Conservation (phyloP, 1,140 invertebrate genomes). For the Lysiphlebus fabarum region DNA sequence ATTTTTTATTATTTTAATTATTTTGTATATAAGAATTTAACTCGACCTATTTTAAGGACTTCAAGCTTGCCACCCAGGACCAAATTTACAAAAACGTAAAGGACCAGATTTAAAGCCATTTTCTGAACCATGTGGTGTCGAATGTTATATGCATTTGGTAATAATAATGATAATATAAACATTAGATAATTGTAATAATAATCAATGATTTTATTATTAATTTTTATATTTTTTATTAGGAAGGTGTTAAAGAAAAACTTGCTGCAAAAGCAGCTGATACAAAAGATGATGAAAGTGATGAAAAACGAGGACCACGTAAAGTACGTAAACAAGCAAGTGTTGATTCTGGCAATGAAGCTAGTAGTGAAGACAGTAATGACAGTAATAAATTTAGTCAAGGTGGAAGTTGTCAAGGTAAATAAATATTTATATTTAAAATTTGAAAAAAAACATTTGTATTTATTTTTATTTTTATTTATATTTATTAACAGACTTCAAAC, state of each 20-base stretch:
- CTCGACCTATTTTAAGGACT: conserved; percentile 54
- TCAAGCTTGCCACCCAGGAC: conserved; percentile 87
- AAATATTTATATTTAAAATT: conserved; percentile 5
- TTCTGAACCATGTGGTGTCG: conserved; percentile 78
- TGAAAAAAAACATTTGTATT: not conserved
- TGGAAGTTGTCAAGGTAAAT: conserved; percentile 49
- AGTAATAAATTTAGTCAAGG: conserved; percentile 65
- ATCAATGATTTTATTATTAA: too few relatives aligned
- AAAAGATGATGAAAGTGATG: conserved; percentile 59
- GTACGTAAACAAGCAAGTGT: conserved; percentile 67
- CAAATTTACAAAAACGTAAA: conserved; percentile 84
- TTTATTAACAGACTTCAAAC: conserved; percentile 52
- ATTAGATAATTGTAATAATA: too few relatives aligned
- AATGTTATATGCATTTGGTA: conserved; percentile 88
- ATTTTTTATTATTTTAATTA: conserved; percentile 23
- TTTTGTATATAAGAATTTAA: conserved; percentile 13
- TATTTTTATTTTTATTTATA: not conserved
- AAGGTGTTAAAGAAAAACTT: conserved; percentile 78
- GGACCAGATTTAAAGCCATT: conserved; percentile 85
- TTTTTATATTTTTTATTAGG: conserved; percentile 58
- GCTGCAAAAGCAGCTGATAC: conserved; percentile 63
- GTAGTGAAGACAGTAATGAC: conserved; percentile 89
- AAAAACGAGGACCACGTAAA: conserved; percentile 58
- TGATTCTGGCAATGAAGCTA: conserved; percentile 89
- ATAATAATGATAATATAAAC: too few relatives aligned